Conservation (phyloP, 2,888 invertebrate genomes). For the Hirtodrosophila alboralis region DNA sequence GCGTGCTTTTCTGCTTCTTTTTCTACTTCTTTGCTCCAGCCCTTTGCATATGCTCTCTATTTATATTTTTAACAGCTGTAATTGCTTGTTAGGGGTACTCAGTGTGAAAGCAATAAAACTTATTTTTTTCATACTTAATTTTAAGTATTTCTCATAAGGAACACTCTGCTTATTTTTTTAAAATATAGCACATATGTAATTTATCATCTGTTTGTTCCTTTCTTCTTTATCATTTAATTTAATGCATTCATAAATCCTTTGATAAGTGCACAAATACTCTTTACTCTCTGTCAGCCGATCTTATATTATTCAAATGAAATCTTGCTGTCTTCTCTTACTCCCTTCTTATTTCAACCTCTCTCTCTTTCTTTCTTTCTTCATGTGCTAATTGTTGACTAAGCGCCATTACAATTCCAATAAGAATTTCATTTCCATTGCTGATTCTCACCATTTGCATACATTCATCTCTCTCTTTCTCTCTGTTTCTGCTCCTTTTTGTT, state of each 20-base stretch:
- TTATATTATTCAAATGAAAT: no score
- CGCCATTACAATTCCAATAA: conserved; percentile 24
- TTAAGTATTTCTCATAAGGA: no score
- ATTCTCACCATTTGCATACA: background rate
- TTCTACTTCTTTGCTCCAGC: conserved; percentile 7
- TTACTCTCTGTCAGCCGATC: background rate
- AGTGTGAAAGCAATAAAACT: no score
- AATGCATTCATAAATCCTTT: no score
- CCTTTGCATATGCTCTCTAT: no score
- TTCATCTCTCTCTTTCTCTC: background rate
- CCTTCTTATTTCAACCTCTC: background rate
- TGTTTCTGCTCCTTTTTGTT: conserved; percentile 8
- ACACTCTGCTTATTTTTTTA: no score
- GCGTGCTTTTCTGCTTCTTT: conserved; percentile 19
- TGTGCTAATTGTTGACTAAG: conserved; percentile 60
- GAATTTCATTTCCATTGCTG: conserved; percentile 19
- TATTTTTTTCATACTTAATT: no score
- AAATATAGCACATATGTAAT: no score
- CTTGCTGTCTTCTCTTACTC: no score
- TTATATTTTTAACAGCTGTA: conserved; percentile 11
- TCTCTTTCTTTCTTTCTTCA: conserved; percentile 4
- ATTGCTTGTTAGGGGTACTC: background rate
- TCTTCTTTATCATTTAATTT: no score
- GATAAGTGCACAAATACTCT: background rate
- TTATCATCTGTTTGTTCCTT: no score